Evolutionary conservation across 2,888 invertebrate species (phyloP), one percentile per base, ranked within the genome.

Genomic region (Orthosia cruda): DNA sequence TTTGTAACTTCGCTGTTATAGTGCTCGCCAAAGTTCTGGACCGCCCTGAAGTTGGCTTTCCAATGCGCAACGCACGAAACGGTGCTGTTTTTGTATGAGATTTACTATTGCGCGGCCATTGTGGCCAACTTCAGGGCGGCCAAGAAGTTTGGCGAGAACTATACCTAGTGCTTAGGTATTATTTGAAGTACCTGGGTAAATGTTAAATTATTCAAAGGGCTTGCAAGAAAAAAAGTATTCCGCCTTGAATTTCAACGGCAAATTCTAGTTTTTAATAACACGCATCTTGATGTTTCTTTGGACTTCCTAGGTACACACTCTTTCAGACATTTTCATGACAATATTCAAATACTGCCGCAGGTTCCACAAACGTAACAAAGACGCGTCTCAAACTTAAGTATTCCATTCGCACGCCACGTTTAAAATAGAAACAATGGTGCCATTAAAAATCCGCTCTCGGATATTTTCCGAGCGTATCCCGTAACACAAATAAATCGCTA

Each of bases 401-500:
- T 96, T 96, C 96, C 94, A 92, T 95, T 95, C 96, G 94, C 96
- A 95, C 95, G 90, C 94, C 90, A 90, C 95, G 92, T 95, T 96
- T 96, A 96, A 96, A 96, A 96, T 94, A 96, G 95, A 96, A 96
- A 96, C 96, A 96, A 96, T 96, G 94, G 93, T 92, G 87, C 94
- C 95, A 96, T 96, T 96, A 96, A 96, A 96, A 96, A 96, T 96
- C 92, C 95, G 95, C 96, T 95, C 95, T 93, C 92, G 95, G 96
- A 95, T 95, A 96, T 95, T 96, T 95, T 94, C 96, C 93, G 93
- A 93, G 94, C 95, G 93, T 93, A 95, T 94, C 96, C 96, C 96
- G 96, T 96, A 95, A 94, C 94, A 88, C 91, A 92, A 93, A 96
- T 96, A 96, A 96, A 96, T 96, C 96, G 94, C 91, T 90, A 95